A percentile compares a stretch with the other conserved stretches of the same genome.
Conservation (phyloP, 1,140 invertebrate species). For the Drosophila pseudoobscura region DNA sequence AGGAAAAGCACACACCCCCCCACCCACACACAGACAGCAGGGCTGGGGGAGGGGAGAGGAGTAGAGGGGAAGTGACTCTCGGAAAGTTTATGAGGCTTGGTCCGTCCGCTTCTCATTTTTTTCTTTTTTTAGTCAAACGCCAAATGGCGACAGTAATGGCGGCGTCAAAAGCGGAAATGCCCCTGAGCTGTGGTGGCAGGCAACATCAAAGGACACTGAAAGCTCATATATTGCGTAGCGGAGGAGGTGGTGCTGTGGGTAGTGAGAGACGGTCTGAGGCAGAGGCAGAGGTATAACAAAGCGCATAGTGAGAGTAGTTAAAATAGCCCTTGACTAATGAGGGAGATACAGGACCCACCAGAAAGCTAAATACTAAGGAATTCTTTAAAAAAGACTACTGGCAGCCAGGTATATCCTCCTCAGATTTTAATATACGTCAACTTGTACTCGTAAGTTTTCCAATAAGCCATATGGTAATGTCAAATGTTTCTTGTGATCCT, state of each 20-base stretch:
- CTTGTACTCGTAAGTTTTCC: slow-evolving; percentile 14
- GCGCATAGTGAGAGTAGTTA: too few relatives aligned
- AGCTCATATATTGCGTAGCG: slow-evolving; percentile 26
- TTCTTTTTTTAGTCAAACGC: slow-evolving; percentile 41
- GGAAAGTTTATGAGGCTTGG: slow-evolving; percentile 23
- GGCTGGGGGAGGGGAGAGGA: not conserved
- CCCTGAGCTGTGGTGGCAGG: slow-evolving; percentile 33
- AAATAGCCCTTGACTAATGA: not conserved
- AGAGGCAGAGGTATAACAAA: not conserved
- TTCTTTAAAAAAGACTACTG: too few relatives aligned
- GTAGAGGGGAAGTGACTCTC: too few relatives aligned
- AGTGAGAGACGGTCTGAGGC: too few relatives aligned
- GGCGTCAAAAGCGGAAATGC: slow-evolving; percentile 57
- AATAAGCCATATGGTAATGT: slow-evolving; percentile 60
- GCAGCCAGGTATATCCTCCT: too few relatives aligned
- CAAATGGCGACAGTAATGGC: slow-evolving; percentile 67
- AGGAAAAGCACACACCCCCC: not conserved
- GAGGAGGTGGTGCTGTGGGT: not conserved
- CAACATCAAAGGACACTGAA: slow-evolving; percentile 36
- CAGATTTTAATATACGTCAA: slow-evolving; percentile 59
- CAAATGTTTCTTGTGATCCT: slow-evolving; percentile 43
- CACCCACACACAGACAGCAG: not conserved
- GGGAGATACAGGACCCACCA: too few relatives aligned
- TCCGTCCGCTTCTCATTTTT: not conserved
- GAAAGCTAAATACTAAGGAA: too few relatives aligned